phyloP scores from a whole-genome alignment of 2,888 invertebrate species.

The Syritta pipiens region DNA sequence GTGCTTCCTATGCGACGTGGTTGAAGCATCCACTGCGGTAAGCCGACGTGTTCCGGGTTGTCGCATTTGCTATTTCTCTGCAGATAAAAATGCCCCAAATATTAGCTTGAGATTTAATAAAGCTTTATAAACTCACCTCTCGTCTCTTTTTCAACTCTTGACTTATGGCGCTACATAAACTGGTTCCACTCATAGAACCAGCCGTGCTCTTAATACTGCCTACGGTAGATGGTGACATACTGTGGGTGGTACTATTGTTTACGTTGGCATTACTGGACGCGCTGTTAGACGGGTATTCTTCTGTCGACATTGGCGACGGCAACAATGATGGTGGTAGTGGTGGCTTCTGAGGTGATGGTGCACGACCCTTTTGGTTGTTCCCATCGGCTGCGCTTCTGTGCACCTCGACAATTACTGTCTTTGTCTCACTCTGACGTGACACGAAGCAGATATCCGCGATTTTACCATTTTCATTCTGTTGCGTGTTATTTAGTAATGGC shows the following conservation, averaged over 20 bases:
- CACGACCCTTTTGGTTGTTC: slow-evolving; percentile 71
- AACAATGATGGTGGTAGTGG: slow-evolving; percentile 35
- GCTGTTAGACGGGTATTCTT: slow-evolving; percentile 44
- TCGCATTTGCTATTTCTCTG: slow-evolving; percentile 53
- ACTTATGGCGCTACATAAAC: slow-evolving; percentile 85
- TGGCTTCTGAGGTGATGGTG: slow-evolving; percentile 77
- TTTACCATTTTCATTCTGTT: slow-evolving; percentile 71
- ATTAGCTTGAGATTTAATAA: not conserved
- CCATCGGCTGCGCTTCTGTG: slow-evolving; percentile 80
- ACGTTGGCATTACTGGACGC: slow-evolving; percentile 12
- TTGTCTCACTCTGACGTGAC: slow-evolving; percentile 80
- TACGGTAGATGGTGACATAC: slow-evolving; percentile 69
- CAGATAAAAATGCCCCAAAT: slow-evolving; percentile 33
- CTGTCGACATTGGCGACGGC: slow-evolving; percentile 21
- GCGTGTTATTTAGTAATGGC: slow-evolving; percentile 35
- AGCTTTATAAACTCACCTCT: slow-evolving; percentile 80
- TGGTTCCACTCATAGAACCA: slow-evolving; percentile 74
- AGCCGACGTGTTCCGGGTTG: slow-evolving; percentile 51
- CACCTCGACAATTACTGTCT: slow-evolving; percentile 89
- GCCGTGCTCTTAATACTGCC: slow-evolving; percentile 71
- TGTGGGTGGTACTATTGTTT: slow-evolving; percentile 35
- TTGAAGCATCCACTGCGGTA: slow-evolving; percentile 57
- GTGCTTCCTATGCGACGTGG: slow-evolving; percentile 48
- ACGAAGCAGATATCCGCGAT: slow-evolving; percentile 79
- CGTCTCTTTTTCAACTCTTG: slow-evolving; percentile 85